These are phyloP conservation scores for Siniperca undulata DNA, from an alignment of 2,797 vertebrate species.

Conservation along the genomic window DNA sequence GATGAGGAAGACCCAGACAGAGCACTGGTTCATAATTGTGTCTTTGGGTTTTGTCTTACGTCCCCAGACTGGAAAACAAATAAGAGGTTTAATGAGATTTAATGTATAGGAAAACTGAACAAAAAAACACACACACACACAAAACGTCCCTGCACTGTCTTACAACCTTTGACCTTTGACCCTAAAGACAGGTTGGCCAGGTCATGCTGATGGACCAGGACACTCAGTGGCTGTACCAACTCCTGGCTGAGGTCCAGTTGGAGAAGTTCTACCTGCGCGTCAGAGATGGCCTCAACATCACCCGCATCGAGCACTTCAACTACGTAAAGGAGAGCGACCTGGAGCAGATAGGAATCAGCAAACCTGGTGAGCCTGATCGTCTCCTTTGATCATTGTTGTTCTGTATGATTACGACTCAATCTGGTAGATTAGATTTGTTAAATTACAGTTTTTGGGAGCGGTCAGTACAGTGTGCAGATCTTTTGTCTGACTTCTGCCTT, in stretches of 20 bases:
- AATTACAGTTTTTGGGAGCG: too few species aligned
- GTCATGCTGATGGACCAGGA: constrained; percentile 89
- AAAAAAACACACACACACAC: too few species aligned
- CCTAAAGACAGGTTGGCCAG: constrained; percentile 45
- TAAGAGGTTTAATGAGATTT: background rate
- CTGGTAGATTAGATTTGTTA: background rate
- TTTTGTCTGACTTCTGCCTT: too few species aligned
- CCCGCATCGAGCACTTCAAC: constrained; percentile 88
- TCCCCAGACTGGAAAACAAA: constrained; percentile 8
- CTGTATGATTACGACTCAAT: background rate
- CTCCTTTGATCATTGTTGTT: background rate
- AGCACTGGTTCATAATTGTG: background rate
- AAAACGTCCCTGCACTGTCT: background rate
- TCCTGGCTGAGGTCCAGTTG: constrained; percentile 89
- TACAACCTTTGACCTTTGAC: constrained; percentile 21
- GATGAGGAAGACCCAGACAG: background rate
- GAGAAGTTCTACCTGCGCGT: constrained; percentile 90
- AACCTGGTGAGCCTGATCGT: constrained; percentile 85
- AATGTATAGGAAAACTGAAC: background rate
- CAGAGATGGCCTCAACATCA: constrained; percentile 91
- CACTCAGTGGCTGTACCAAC: constrained; percentile 88
- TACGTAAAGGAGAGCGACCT: constrained; percentile 91
- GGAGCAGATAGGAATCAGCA: constrained; percentile 91
- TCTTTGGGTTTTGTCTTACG: constrained; percentile 9
- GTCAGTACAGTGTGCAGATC: too few species aligned